phyloP scores from a whole-genome alignment of 2,797 vertebrate genomes.

The Phoxinus dragarum region DNA sequence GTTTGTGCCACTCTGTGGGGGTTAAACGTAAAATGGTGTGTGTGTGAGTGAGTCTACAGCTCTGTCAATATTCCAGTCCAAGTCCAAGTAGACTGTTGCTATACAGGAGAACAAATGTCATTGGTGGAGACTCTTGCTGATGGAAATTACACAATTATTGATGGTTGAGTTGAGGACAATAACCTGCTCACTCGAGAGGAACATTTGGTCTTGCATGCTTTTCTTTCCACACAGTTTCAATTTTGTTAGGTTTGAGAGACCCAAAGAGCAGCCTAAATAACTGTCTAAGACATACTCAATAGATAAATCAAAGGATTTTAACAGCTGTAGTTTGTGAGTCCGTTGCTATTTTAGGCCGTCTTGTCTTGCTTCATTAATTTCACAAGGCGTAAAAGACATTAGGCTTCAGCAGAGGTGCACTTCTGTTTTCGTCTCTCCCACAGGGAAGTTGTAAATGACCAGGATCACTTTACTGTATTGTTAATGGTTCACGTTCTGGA shows the following conservation, averaged over 20 bases:
- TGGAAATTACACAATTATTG: constrained; percentile 20
- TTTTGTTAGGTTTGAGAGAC: not conserved
- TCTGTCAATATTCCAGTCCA: constrained; percentile 12
- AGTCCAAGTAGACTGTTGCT: constrained; percentile 25
- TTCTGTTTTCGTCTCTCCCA: not conserved
- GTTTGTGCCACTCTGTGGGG: not conserved
- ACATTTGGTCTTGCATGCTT: not conserved
- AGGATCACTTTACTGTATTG: not conserved
- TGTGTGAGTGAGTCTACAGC: not conserved
- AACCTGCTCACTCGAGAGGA: not conserved
- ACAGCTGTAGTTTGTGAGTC: not conserved
- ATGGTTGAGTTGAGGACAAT: not conserved
- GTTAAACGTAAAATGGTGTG: not conserved
- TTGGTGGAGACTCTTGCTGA: not conserved
- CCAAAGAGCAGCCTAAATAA: not conserved
- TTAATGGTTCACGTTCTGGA: not conserved
- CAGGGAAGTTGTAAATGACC: not conserved
- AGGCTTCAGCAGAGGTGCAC: not conserved
- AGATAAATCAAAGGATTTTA: constrained; percentile 1
- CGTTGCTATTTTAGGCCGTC: constrained; percentile 7
- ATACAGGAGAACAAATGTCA: constrained; percentile 23
- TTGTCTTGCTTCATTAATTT: constrained; percentile 6
- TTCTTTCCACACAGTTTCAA: not conserved
- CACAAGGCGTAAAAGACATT: not conserved
- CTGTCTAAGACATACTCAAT: not conserved